These are phyloP conservation scores for Phrynosoma blainvillii DNA, from an alignment of 2,113 vertebrate genomes.

Conservation along the genomic window DNA sequence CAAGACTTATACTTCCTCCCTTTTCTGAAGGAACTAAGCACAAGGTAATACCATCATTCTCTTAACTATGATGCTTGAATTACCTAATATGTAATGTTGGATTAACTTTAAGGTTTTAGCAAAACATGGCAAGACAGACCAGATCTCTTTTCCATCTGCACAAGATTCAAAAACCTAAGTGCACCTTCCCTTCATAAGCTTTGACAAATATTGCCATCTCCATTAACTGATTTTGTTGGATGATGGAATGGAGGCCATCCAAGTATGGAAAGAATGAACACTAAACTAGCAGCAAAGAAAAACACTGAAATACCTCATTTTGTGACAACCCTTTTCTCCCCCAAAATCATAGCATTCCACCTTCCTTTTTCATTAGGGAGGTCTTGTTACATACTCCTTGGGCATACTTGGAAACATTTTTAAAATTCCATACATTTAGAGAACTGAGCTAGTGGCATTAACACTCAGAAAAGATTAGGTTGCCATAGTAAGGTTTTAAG, in stretches of 20 bases:
- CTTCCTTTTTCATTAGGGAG: not conserved
- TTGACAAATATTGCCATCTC: not conserved
- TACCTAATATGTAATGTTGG: not conserved
- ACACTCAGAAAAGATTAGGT: not conserved
- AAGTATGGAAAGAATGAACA: not conserved
- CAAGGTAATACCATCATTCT: not conserved
- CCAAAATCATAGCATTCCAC: not conserved
- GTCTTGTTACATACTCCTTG: not conserved
- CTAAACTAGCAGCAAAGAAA: not conserved
- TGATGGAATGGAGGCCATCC: not conserved
- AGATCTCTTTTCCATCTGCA: not conserved
- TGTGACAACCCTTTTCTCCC: too few relatives aligned
- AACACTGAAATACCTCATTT: not conserved
- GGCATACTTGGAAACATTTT: constrained; percentile 10
- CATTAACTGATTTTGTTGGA: not conserved
- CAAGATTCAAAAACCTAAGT: not conserved
- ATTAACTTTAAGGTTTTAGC: not conserved
- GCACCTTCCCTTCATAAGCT: not conserved
- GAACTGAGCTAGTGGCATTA: not conserved
- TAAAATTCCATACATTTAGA: not conserved
- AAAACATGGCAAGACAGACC: not conserved
- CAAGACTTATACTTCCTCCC: not conserved
- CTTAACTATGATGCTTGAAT: not conserved
- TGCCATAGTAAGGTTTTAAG: not conserved
- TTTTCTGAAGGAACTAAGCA: not conserved